A percentile compares a stretch with the other conserved stretches of the same genome.
phyloP scores from a whole-genome alignment of 92 coral and sea anemone species.

The Phenganax marumi region DNA sequence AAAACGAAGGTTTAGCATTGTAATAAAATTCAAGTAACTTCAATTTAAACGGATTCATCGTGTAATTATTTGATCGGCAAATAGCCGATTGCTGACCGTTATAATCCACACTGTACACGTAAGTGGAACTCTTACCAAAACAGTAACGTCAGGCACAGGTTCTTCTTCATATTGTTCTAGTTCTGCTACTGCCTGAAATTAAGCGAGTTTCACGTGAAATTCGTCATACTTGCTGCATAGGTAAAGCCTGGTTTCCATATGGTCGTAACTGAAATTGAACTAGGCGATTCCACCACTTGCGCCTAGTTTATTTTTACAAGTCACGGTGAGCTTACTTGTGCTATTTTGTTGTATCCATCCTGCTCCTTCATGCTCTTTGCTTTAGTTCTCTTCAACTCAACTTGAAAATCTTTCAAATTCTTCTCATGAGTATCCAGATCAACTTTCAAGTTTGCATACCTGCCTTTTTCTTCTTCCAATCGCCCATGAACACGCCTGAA shows the following conservation, averaged over 20 bases:
- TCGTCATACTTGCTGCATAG: background rate
- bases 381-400: slow-evolving; percentile 67
- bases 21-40: no score
- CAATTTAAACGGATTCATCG: no score
- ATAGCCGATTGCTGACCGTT: no score
- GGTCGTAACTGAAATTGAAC: background rate
- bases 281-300: background rate
- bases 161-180: slow-evolving; percentile 88
- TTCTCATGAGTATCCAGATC: slow-evolving; percentile 61
- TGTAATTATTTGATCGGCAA: no score
- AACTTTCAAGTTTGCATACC: slow-evolving; percentile 40
- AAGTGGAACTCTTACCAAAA: slow-evolving; percentile 55
- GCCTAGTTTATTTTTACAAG: background rate
- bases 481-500: slow-evolving; percentile 27
- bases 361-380: slow-evolving; percentile 83
- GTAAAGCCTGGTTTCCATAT: background rate
- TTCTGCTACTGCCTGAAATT: slow-evolving; percentile 73
- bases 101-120: no score
- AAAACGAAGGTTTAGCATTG: no score
- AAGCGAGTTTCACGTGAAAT: background rate
- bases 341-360: slow-evolving; percentile 66
- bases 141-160: slow-evolving; percentile 84
- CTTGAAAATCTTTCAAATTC: slow-evolving; percentile 61
- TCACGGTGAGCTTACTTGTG: slow-evolving; percentile 62
- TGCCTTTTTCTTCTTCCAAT: slow-evolving; percentile 11